A percentile compares a stretch with the other conserved stretches of the same genome.
phyloP scores from a whole-genome alignment of 2,888 invertebrate species.

The Aspidapion aeneum region DNA sequence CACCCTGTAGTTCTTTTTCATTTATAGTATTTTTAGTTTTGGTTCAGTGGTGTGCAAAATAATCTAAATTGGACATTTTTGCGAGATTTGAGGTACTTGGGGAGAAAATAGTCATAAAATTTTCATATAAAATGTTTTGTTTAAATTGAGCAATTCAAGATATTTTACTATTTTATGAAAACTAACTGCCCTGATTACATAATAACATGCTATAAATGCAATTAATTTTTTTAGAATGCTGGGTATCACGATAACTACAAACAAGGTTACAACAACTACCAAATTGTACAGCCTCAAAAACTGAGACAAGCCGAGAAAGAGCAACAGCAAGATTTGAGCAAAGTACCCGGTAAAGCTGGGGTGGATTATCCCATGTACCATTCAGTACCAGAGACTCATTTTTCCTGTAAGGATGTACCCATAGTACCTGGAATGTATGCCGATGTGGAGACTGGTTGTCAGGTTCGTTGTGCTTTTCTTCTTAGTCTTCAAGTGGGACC shows the following conservation, averaged over 20 bases:
- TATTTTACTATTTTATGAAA: too few species aligned
- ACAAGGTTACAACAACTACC: constrained; percentile 16
- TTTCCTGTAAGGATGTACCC: constrained; percentile 76
- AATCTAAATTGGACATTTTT: too few species aligned
- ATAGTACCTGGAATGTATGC: constrained; percentile 85
- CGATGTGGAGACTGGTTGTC: constrained; percentile 85
- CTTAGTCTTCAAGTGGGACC: too few species aligned
- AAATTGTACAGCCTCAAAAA: constrained; percentile 22
- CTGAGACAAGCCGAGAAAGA: constrained; percentile 53
- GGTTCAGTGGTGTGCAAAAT: too few species aligned
- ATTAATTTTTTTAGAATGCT: constrained; percentile 20
- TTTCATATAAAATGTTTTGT: too few species aligned
- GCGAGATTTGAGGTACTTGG: too few species aligned
- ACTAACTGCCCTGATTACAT: too few species aligned
- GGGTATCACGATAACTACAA: constrained; percentile 20
- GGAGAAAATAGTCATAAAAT: too few species aligned
- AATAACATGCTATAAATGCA: too few species aligned
- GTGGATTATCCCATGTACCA: constrained; percentile 81
- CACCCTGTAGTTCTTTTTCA: too few species aligned
- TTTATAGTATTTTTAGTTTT: too few species aligned
- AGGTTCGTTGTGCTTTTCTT: constrained; percentile 61
- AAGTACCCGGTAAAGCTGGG: constrained; percentile 76
- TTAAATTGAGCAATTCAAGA: too few species aligned
- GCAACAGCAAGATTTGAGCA: constrained; percentile 71
- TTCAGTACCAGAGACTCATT: constrained; percentile 72